Evolutionary conservation across 1,140 invertebrate genomes (phyloP), one percentile per base, ranked within the genome.

Genomic region (Phenacoccus solenopsis): DNA sequence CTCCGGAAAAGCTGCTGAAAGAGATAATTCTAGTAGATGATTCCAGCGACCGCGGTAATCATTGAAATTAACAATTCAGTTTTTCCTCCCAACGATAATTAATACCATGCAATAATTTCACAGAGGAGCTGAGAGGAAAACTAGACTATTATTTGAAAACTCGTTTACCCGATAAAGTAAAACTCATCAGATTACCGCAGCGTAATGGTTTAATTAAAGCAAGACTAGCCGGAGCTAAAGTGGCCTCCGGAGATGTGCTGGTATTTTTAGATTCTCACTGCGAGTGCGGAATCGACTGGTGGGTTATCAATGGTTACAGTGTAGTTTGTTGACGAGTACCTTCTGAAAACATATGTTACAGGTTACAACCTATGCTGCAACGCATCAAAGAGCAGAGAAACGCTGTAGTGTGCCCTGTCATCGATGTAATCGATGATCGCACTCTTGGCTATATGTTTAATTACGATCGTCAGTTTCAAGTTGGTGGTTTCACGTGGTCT

Each of bases 401-500:
- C 74, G 81, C 86, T 74, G 86, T 96, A 2, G 88, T 95, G n/a
- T 94, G 92, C 73, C 95, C 95, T 0, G 90, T 98, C 0, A 98
- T 98, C 69, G 95, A 98, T 78, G 93, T 97, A 21, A 93, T 98
- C 24, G 91, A 90, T 71, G 94, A 97, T 76, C 89, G 95, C 74
- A 94, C 91, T 2, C 4, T 64, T 9, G 59, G 22, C 4, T 64
- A 64, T 27, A 64, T 64, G 59, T 92, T 98, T 74, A 90, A 91
- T 61, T 96, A 95, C 75, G 86, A 91, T 0, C 87, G 89, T 75
- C 90, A 88, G 73, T 94, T 96, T 74, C 92, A 96, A 76, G 98
- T 93, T 93, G 96, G 96, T 9, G 96, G 93, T 0, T 96, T 98
- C 76, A 98, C 97, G 78, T 98, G 96, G 95, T 90, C 94, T 72